Evolutionary conservation across 2,797 vertebrate species (phyloP).

Genomic region (Pygocentrus nattereri): DNA sequence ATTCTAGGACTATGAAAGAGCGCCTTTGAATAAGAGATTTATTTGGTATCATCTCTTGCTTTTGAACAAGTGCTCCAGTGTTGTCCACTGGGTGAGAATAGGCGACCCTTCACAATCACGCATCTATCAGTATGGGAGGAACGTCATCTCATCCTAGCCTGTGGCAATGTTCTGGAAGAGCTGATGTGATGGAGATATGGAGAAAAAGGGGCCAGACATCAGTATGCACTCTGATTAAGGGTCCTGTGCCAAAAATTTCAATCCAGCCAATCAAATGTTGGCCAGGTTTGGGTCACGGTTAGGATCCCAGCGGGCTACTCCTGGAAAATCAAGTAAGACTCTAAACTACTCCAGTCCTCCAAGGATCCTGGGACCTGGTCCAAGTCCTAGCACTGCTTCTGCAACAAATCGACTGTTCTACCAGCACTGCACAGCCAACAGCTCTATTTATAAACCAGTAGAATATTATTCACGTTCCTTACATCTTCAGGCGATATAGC

Average conservation of each 20-base stretch:
- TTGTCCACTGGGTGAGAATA: constrained; percentile 41
- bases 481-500: neutral
- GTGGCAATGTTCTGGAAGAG: constrained; percentile 67
- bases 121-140: constrained; percentile 49
- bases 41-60: constrained; percentile 23
- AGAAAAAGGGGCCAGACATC: neutral
- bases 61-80: constrained; percentile 51
- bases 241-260: constrained; percentile 24
- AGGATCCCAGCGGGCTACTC: constrained; percentile 17
- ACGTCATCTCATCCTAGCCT: constrained; percentile 70
- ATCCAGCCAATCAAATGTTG: constrained; percentile 52
- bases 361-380: constrained; percentile 24
- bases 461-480: constrained; percentile 28
- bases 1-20: neutral
- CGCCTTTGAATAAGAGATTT: constrained; percentile 1
- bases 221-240: neutral
- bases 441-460: constrained; percentile 31
- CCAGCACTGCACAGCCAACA: constrained; percentile 24
- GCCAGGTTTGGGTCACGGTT: constrained; percentile 55
- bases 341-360: constrained; percentile 25
- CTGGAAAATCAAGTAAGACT: constrained; percentile 16
- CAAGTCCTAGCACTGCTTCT: constrained; percentile 45
- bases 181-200: constrained; percentile 62
- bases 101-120: constrained; percentile 49
- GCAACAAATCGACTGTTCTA: constrained; percentile 5